Evolutionary conservation across 2,797 vertebrate species (phyloP).

Genomic region (Hephaestus fuliginosus): DNA sequence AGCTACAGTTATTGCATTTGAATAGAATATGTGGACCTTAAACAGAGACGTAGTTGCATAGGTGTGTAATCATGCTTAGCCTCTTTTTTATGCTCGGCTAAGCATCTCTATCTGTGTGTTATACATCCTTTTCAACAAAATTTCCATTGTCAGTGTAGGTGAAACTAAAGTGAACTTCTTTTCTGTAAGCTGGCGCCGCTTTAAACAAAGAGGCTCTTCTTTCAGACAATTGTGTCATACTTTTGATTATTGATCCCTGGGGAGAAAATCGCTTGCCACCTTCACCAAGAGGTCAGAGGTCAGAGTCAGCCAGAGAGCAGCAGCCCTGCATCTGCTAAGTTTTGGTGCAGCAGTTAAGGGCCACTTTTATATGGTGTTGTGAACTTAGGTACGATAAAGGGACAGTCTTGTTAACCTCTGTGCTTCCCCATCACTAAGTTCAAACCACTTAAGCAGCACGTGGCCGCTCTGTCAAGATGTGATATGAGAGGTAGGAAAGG

Average conservation of each 20-base stretch:
- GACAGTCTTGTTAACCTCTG: conserved; percentile 36
- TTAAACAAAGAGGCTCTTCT: conserved; percentile 13
- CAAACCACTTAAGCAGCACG: conserved; percentile 32
- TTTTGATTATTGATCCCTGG: conserved; percentile 46
- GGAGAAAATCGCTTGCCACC: conserved; percentile 13
- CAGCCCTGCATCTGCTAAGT: conserved; percentile 18
- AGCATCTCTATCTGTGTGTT: not conserved
- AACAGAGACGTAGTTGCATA: not conserved
- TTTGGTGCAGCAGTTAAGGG: conserved; percentile 21
- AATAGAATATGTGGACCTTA: not conserved
- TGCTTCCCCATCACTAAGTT: conserved; percentile 19
- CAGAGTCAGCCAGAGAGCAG: conserved; percentile 32
- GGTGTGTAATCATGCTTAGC: not conserved
- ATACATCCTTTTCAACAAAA: not conserved
- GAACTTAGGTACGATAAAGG: not conserved
- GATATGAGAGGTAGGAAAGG: conserved; percentile 9
- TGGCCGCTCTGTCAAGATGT: conserved; percentile 31
- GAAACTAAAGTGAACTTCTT: conserved; percentile 9
- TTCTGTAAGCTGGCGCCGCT: not conserved
- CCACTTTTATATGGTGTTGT: not conserved
- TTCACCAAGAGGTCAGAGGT: conserved; percentile 36
- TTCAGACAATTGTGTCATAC: conserved; percentile 20
- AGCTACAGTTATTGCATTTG: not conserved
- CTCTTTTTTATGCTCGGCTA: not conserved
- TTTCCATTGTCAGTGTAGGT: not conserved